These are phyloP conservation scores for Pheosia tremula DNA, from an alignment of 2,888 invertebrate species.

Conservation along the genomic window DNA sequence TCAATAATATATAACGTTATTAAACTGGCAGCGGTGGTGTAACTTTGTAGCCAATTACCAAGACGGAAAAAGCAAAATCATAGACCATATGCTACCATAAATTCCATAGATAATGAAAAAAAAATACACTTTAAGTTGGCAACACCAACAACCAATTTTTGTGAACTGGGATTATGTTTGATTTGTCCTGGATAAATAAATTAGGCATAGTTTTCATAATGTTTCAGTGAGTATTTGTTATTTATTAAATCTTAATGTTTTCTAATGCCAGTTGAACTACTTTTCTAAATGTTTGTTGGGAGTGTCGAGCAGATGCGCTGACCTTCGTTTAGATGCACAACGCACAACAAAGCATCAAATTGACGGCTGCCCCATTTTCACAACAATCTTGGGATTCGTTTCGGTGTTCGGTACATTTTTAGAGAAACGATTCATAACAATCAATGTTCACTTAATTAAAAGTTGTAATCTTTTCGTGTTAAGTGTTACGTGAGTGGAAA, in stretches of 20 bases:
- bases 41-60: too few species aligned
- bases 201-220: slow-evolving; percentile 71
- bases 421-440: slow-evolving; percentile 45
- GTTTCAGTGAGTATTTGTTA: slow-evolving; percentile 79
- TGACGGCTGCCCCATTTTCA: slow-evolving; percentile 85
- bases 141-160: too few species aligned
- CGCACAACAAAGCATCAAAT: slow-evolving; percentile 86
- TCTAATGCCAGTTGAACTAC: slow-evolving; percentile 41
- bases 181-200: slow-evolving; percentile 72
- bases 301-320: slow-evolving; percentile 83
- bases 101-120: too few species aligned
- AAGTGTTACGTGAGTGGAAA: slow-evolving; percentile 72
- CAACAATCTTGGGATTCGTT: slow-evolving; percentile 76
- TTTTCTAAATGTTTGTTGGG: slow-evolving; percentile 61
- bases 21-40: too few species aligned
- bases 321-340: slow-evolving; percentile 85
- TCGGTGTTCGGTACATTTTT: slow-evolving; percentile 43
- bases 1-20: too few species aligned
- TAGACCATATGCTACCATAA: too few species aligned
- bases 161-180: slow-evolving; percentile 71
- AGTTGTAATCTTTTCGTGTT: slow-evolving; percentile 47
- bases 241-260: slow-evolving; percentile 45
- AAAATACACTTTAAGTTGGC: too few species aligned
- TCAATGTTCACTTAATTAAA: slow-evolving; percentile 39
- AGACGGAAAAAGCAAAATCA: too few species aligned